Percentiles rank a stretch among this genome's conserved stretches.
Evolutionary conservation across 2,113 vertebrate genomes (phyloP).

Genomic region (Aptenodytes forsteri): DNA sequence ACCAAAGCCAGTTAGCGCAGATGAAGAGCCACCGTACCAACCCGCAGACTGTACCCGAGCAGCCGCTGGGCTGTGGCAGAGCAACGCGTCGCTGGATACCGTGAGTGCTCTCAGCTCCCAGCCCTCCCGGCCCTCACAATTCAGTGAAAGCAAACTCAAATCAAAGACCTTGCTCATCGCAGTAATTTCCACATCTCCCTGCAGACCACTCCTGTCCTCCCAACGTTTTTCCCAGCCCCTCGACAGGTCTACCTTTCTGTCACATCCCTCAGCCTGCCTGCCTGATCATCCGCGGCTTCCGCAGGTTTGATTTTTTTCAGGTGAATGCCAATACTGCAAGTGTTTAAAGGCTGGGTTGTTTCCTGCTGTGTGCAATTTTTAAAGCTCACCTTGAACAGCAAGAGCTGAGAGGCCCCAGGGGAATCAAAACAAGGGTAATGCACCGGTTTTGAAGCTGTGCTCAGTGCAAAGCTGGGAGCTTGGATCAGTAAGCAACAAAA

Average conservation of each 20-base stretch:
- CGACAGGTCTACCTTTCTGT: too few relatives aligned
- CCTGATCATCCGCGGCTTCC: background rate
- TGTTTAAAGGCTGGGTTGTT: background rate
- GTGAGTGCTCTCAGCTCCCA: rapidly evolving
- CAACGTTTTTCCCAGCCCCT: background rate
- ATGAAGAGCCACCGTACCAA: too few relatives aligned
- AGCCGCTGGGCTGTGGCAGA: background rate
- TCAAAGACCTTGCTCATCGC: rapidly evolving
- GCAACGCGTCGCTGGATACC: rapidly evolving
- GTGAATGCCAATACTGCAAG: background rate
- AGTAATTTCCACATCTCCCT: background rate
- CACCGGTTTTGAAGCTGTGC: background rate
- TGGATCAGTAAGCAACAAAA: background rate
- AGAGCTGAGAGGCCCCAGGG: background rate
- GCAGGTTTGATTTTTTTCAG: too few relatives aligned
- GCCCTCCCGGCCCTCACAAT: background rate
- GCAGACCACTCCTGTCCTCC: background rate
- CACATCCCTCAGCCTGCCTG: background rate
- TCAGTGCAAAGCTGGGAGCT: too few relatives aligned
- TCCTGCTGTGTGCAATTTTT: background rate
- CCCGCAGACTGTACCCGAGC: background rate
- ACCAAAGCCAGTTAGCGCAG: too few relatives aligned
- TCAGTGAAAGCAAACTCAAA: background rate
- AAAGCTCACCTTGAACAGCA: background rate
- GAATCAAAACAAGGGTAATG: background rate